Conservation (phyloP, 2,113 vertebrate species). For the Cyanoderma ruficeps region DNA sequence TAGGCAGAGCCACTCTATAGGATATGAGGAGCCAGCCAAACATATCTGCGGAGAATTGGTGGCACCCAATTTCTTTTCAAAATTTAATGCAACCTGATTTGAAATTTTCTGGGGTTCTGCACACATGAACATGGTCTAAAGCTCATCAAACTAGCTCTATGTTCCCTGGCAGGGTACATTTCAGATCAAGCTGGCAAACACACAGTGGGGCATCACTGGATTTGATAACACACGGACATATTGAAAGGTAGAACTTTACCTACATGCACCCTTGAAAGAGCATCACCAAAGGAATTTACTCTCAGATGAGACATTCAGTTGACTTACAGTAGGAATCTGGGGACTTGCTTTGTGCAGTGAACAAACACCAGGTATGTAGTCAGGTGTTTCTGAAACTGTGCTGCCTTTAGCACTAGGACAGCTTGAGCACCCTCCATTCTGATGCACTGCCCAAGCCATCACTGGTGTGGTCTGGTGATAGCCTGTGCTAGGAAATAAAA, state of each 20-base stretch:
- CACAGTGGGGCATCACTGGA: not conserved
- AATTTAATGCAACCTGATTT: not conserved
- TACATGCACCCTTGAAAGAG: not conserved
- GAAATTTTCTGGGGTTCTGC: not conserved
- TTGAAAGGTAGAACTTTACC: not conserved
- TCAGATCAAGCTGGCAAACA: not conserved
- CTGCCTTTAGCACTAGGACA: not conserved
- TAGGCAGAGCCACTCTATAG: not conserved
- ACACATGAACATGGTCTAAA: not conserved
- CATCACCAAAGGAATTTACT: not conserved
- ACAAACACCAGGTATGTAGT: not conserved
- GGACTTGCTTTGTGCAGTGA: not conserved
- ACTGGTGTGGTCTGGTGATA: not conserved
- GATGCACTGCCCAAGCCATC: not conserved
- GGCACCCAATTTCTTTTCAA: not conserved
- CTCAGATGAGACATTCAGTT: not conserved
- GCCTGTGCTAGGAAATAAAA: conserved; percentile 60
- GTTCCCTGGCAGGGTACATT: not conserved
- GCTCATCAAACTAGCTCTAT: not conserved
- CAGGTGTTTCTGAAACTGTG: not conserved
- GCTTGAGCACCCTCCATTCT: not conserved
- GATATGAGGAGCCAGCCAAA: not conserved
- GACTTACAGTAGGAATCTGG: not conserved
- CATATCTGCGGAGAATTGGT: not conserved
- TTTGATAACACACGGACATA: not conserved